These are phyloP conservation scores for Hedychridium roseum DNA, from an alignment of 2,888 invertebrate species.

Conservation along the genomic window DNA sequence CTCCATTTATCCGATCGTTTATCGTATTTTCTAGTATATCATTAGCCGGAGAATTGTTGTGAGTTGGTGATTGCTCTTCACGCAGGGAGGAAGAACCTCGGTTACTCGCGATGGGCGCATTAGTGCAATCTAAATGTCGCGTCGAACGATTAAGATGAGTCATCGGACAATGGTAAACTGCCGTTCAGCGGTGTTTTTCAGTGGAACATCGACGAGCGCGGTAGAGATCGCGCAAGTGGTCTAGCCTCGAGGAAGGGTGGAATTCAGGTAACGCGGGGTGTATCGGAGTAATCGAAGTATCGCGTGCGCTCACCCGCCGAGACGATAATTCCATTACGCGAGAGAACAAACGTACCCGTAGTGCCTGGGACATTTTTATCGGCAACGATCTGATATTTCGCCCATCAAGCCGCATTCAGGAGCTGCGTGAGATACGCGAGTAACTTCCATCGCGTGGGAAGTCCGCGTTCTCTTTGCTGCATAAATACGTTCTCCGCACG, in stretches of 20 bases:
- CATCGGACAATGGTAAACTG: constrained; percentile 8
- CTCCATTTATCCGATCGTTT: no score
- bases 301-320: constrained; percentile 40
- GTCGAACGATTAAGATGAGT: constrained; percentile 16
- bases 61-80: no score
- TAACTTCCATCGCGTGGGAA: constrained; percentile 45
- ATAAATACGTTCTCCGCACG: constrained; percentile 30
- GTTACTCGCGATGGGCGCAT: constrained; percentile 3
- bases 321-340: constrained; percentile 50
- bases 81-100: no score
- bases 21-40: no score
- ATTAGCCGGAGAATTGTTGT: no score
- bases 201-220: background rate
- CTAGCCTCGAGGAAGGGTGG: constrained; percentile 27
- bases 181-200: background rate
- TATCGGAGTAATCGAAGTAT: constrained; percentile 46
- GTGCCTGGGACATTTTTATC: constrained; percentile 38
- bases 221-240: background rate
- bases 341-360: constrained; percentile 45
- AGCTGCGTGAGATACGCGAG: constrained; percentile 41
- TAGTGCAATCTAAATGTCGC: background rate
- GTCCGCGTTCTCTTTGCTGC: constrained; percentile 26
- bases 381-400: constrained; percentile 41
- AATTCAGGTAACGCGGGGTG: constrained; percentile 15
- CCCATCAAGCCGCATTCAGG: constrained; percentile 26